Conservation (phyloP, 1,140 invertebrate genomes). For the Chelonus insularis region DNA sequence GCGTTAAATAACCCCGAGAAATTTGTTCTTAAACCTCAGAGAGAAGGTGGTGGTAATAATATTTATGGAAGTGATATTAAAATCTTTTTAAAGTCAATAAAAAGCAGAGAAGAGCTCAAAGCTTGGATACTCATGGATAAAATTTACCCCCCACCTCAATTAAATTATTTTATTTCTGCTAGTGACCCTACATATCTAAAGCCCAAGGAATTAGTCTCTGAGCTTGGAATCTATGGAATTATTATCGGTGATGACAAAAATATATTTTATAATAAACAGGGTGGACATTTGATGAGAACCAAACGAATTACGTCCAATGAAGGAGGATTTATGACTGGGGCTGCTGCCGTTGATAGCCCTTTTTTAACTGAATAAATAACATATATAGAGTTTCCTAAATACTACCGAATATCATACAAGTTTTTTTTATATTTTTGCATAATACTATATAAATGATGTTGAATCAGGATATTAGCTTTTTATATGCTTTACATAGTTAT, state of each 20-base stretch:
- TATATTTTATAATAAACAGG: conserved; percentile 74
- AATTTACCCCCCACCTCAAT: conserved; percentile 74
- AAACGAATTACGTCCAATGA: conserved; percentile 83
- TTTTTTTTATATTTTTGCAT: too few species aligned
- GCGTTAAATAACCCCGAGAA: conserved; percentile 77
- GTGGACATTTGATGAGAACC: conserved; percentile 92
- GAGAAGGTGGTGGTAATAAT: conserved; percentile 96
- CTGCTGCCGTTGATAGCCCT: conserved; percentile 85
- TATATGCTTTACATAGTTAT: too few species aligned
- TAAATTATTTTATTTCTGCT: conserved; percentile 81
- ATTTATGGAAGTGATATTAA: conserved; percentile 83
- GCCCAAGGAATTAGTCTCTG: conserved; percentile 66
- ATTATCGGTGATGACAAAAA: conserved; percentile 77
- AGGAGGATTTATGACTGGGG: conserved; percentile 88
- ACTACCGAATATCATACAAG: too few species aligned
- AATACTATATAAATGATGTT: too few species aligned
- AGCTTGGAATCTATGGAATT: conserved; percentile 92
- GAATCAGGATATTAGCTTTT: too few species aligned
- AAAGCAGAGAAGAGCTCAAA: conserved; percentile 69
- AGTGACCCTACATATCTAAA: conserved; percentile 45
- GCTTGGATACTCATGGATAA: conserved; percentile 96
- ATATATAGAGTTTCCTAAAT: background rate
- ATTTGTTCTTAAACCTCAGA: conserved; percentile 93
- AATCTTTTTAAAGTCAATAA: conserved; percentile 67
- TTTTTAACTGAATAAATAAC: conserved; percentile 65